Evolutionary conservation across 2,797 vertebrate genomes (phyloP).

Genomic region (Anisognathus igniventris): DNA sequence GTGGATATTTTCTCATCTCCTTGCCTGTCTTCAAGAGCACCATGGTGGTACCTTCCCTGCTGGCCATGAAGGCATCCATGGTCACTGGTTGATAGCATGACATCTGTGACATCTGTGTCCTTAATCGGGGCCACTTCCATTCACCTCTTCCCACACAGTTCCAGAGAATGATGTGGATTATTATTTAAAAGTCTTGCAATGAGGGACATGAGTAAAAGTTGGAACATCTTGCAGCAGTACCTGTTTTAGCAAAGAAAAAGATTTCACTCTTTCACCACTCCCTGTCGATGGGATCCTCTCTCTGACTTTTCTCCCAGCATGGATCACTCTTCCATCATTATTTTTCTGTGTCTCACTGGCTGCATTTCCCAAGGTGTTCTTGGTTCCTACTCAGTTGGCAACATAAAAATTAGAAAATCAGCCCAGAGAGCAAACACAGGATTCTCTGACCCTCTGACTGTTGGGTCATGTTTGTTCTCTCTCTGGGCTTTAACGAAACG

Average conservation of each 20-base stretch:
- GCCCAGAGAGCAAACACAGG: background rate
- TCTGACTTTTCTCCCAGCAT: background rate
- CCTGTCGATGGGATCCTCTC: background rate
- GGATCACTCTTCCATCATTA: background rate
- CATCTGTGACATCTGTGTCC: background rate
- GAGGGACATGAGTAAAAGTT: background rate
- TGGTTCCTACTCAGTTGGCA: background rate
- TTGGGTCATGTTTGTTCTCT: background rate
- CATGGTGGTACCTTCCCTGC: background rate
- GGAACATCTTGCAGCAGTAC: conserved; percentile 24
- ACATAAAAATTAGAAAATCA: background rate
- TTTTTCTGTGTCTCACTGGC: background rate
- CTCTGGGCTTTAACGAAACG: background rate
- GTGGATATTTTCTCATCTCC: background rate
- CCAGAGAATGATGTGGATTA: background rate
- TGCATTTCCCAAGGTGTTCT: conserved; percentile 35
- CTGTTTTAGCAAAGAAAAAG: background rate
- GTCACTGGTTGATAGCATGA: background rate
- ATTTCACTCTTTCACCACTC: background rate
- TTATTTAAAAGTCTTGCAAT: background rate
- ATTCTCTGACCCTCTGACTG: background rate
- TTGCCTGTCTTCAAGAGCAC: background rate
- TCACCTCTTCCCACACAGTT: conserved; percentile 7
- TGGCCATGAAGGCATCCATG: background rate
- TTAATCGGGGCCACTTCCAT: conserved; percentile 48